A percentile compares a stretch with the other conserved stretches of the same genome.
Evolutionary conservation across 2,888 invertebrate species (phyloP).

Genomic region (Catocala nupta): DNA sequence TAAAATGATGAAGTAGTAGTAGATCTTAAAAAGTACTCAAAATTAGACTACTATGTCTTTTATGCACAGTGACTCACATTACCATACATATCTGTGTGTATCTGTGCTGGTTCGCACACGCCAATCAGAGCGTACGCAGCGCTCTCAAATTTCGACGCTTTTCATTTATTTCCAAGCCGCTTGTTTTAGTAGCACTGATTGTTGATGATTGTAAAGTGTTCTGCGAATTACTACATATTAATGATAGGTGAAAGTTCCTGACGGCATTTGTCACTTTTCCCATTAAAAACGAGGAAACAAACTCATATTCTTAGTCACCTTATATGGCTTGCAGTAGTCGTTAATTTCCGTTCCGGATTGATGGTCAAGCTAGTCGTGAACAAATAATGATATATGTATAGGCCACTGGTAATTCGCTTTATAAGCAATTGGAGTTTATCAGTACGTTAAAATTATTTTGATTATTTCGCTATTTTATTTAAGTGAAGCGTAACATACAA

Average conservation of each 20-base stretch:
- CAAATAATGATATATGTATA: too few relatives aligned
- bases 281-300: background rate
- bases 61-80: constrained; percentile 20
- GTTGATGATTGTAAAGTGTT: constrained; percentile 1
- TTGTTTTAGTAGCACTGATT: constrained; percentile 21
- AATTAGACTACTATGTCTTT: constrained; percentile 15
- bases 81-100: constrained; percentile 49
- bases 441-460: too few relatives aligned
- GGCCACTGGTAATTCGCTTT: too few relatives aligned
- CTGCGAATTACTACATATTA: constrained; percentile 8
- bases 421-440: too few relatives aligned
- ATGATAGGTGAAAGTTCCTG: constrained; percentile 8
- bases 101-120: constrained; percentile 52
- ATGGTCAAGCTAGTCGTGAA: too few relatives aligned
- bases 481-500: too few relatives aligned
- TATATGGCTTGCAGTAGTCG: too few relatives aligned
- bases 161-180: constrained; percentile 34
- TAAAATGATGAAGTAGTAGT: too few relatives aligned
- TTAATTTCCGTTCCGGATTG: too few relatives aligned
- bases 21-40: background rate
- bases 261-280: background rate
- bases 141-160: constrained; percentile 43
- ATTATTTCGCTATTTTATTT: too few relatives aligned
- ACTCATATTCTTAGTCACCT: too few relatives aligned
- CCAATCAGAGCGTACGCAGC: constrained; percentile 56